These are phyloP conservation scores for Cochlearius cochlearius DNA, from an alignment of 2,113 vertebrate species.

Conservation along the genomic window DNA sequence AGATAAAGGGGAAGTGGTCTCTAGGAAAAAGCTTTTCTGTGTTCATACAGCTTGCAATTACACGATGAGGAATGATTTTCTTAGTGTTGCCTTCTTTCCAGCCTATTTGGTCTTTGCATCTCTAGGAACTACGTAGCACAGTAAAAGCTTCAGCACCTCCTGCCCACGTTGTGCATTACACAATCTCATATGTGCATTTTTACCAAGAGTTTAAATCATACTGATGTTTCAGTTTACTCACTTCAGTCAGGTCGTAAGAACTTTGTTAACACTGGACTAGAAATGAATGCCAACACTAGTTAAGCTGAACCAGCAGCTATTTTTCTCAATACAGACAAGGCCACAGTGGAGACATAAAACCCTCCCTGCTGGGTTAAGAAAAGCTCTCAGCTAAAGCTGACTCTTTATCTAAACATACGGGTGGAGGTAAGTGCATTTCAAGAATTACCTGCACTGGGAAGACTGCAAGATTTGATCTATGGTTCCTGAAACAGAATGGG, in stretches of 20 bases:
- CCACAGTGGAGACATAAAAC: neutral
- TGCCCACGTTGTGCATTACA: neutral
- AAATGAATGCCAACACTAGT: neutral
- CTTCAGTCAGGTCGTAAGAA: neutral
- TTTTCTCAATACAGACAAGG: slow-evolving; percentile 17
- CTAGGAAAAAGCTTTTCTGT: neutral
- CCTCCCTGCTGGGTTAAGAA: slow-evolving; percentile 17
- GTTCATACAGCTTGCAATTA: neutral
- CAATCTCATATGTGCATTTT: neutral
- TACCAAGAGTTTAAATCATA: neutral
- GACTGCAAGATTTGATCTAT: slow-evolving; percentile 18
- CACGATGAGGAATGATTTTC: neutral
- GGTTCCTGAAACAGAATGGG: slow-evolving; percentile 2
- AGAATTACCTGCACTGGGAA: neutral
- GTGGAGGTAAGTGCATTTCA: neutral
- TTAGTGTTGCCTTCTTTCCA: neutral
- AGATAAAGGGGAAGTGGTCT: slow-evolving; percentile 1
- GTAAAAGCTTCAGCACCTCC: neutral
- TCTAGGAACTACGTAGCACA: neutral
- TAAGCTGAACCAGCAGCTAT: slow-evolving; percentile 19
- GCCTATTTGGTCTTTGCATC: neutral
- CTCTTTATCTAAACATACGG: neutral
- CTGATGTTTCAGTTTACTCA: neutral
- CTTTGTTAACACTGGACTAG: neutral
- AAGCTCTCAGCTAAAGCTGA: slow-evolving; percentile 11